Conservation (phyloP, 2,113 vertebrate genomes). For the Panthera uncia region DNA sequence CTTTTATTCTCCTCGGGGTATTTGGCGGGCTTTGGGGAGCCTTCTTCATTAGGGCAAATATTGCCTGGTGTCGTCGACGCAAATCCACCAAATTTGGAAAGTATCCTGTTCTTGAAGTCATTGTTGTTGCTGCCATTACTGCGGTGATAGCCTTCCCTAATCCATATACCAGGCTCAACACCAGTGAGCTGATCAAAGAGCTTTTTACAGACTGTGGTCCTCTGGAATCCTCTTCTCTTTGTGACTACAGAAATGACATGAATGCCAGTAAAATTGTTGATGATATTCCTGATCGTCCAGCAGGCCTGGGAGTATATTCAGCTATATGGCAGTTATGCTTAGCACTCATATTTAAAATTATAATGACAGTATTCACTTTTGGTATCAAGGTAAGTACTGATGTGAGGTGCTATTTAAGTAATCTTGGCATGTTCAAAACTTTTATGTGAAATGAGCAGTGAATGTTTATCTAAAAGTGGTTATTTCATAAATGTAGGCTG, state of each 20-base stretch:
- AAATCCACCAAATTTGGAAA: conserved; percentile 98
- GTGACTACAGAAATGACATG: conserved; percentile 97
- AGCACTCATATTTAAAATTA: conserved; percentile 98
- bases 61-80: conserved; percentile 96
- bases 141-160: conserved; percentile 97
- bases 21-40: conserved; percentile 99
- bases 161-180: conserved; percentile 97
- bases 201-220: conserved; percentile 98
- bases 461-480: not conserved
- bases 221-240: conserved; percentile 96
- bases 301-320: conserved; percentile 95
- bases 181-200: conserved; percentile 98
- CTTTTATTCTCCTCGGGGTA: conserved; percentile 98
- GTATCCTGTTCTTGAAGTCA: conserved; percentile 97
- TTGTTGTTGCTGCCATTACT: conserved; percentile 95
- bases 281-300: conserved; percentile 93
- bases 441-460: not conserved
- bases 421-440: not conserved
- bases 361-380: conserved; percentile 99
- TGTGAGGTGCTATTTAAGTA: not conserved
- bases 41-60: conserved; percentile 98
- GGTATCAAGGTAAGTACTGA: conserved; percentile 93
- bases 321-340: conserved; percentile 99
- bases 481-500: not conserved
- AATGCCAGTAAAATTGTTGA: conserved; percentile 94